Conservation (phyloP, 2,113 vertebrate species). For the Hirundichthys speculiger region DNA sequence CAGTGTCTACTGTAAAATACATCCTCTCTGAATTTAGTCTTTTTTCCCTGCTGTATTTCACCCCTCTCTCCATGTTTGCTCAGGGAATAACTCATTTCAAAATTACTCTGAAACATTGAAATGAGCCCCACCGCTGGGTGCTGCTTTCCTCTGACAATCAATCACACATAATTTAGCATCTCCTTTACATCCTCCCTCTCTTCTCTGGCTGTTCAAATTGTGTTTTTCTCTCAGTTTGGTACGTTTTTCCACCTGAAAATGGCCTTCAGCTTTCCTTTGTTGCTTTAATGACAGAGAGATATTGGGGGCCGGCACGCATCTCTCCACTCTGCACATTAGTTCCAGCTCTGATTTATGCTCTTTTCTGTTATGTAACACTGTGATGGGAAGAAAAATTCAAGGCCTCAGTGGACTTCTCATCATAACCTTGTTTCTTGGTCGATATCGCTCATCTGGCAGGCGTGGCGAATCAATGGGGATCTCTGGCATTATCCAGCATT, state of each 20-base stretch:
- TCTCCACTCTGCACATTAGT: neutral
- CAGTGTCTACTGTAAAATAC: constrained; percentile 30
- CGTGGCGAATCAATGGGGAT: constrained; percentile 58
- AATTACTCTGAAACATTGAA: constrained; percentile 53
- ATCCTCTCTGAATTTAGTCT: too few relatives aligned
- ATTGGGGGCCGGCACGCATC: neutral
- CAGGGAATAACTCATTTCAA: constrained; percentile 46
- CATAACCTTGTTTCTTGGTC: constrained; percentile 63
- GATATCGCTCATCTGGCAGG: constrained; percentile 67
- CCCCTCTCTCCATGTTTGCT: constrained; percentile 37
- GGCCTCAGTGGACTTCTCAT: constrained; percentile 50
- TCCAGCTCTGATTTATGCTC: constrained; percentile 23
- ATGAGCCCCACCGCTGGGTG: constrained; percentile 25
- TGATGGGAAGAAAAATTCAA: constrained; percentile 50
- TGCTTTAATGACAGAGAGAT: neutral
- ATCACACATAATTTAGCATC: constrained; percentile 47
- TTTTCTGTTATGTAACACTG: constrained; percentile 25
- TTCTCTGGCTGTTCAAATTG: constrained; percentile 41
- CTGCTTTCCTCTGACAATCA: constrained; percentile 49
- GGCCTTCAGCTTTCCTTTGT: constrained; percentile 59
- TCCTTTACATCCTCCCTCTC: constrained; percentile 38
- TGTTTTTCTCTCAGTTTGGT: constrained; percentile 50
- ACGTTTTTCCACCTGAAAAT: constrained; percentile 40
- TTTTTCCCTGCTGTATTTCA: neutral
- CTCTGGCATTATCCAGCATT: constrained; percentile 53